These are phyloP conservation scores for Danaus chrysippus DNA, from an alignment of 2,888 invertebrate genomes.

Conservation along the genomic window DNA sequence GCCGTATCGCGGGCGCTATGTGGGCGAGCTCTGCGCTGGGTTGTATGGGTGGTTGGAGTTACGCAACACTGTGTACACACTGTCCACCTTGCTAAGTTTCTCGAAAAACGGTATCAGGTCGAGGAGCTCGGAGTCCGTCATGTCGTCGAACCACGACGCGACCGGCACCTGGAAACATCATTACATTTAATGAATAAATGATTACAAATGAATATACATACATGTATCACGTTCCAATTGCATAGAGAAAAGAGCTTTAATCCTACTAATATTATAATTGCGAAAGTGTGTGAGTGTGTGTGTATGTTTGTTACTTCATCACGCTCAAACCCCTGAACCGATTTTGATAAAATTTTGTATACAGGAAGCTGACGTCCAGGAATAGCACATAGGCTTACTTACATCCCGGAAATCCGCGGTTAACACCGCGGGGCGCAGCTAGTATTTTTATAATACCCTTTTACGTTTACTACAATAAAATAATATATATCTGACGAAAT, in stretches of 20 bases:
- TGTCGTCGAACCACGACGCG: conserved; percentile 99
- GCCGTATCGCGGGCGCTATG: conserved; percentile 47
- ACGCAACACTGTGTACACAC: conserved; percentile 96
- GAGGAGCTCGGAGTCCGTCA: conserved; percentile 96
- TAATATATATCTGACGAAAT: background rate
- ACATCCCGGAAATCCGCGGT: no score
- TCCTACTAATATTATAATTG: no score
- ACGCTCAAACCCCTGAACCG: no score
- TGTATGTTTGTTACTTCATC: no score
- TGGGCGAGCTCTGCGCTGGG: conserved; percentile 69
- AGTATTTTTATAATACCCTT: background rate
- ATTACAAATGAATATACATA: no score
- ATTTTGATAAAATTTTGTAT: no score
- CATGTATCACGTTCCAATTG: background rate
- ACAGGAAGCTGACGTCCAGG: no score
- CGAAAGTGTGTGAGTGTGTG: no score
- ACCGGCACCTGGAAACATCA: conserved; percentile 90
- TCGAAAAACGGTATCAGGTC: conserved; percentile 99
- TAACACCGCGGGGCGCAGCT: no score
- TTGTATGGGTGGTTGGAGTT: conserved; percentile 94
- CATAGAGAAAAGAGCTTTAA: background rate
- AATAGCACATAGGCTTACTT: no score
- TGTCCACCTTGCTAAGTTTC: conserved; percentile 96
- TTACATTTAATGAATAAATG: background rate
- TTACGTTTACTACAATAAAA: no score